Evolutionary conservation across 92 coral and sea anemone species (phyloP).

Genomic region (Virgularia gustaviana): DNA sequence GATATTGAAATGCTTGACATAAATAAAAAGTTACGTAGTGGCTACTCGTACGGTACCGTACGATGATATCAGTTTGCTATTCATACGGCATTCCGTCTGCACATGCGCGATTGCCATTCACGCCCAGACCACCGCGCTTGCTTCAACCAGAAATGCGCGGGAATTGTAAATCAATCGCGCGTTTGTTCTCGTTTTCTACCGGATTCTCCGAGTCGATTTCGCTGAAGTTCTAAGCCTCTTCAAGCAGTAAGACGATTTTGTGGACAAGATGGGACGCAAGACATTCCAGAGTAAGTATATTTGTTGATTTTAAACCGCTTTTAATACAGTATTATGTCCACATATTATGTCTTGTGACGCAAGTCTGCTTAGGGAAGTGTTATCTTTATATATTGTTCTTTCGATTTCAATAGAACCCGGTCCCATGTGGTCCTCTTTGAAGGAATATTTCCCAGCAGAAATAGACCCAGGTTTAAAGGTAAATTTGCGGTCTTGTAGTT

Average conservation of each 20-base stretch:
- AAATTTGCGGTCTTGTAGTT: not conserved
- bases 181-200: not conserved
- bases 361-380: too few relatives aligned
- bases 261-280: not conserved
- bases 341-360: not conserved
- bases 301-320: not conserved
- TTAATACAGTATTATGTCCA: not conserved
- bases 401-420: not conserved
- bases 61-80: not conserved
- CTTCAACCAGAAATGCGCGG: not conserved
- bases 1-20: too few relatives aligned
- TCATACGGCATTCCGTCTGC: slow-evolving; percentile 1
- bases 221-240: not conserved
- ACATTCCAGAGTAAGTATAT: not conserved
- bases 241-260: not conserved
- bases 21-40: not conserved
- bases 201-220: not conserved
- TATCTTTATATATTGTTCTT: not conserved
- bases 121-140: not conserved
- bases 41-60: slow-evolving; percentile 3
- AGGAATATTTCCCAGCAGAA: not conserved
- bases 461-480: not conserved
- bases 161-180: not conserved
- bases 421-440: not conserved
- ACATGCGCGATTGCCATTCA: not conserved